phyloP scores from a whole-genome alignment of 2,888 invertebrate species.

The Spilarctia lutea region DNA sequence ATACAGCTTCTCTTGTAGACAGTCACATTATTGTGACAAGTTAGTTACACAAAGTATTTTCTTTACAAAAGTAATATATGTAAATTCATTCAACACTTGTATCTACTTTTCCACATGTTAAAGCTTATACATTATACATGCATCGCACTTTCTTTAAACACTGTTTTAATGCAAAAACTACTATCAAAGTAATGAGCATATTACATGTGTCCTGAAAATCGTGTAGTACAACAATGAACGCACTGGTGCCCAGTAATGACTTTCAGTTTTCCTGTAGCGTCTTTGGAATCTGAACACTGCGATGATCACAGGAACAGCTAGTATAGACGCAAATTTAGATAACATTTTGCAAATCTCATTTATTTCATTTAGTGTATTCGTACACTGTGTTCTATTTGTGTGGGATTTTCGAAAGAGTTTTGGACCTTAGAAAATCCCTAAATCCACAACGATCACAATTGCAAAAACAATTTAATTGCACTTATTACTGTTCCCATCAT shows the following conservation, averaged over 20 bases:
- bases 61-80: neutral
- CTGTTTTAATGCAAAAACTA: constrained; percentile 32
- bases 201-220: constrained; percentile 70
- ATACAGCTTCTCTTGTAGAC: neutral
- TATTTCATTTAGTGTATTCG: neutral
- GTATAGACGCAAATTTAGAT: constrained; percentile 69
- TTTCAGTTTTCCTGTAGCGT: constrained; percentile 78
- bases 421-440: no score
- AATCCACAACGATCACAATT: neutral
- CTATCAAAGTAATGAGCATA: constrained; percentile 31
- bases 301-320: constrained; percentile 75
- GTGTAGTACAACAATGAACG: constrained; percentile 56
- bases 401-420: no score
- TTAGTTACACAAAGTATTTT: neutral
- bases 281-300: constrained; percentile 77
- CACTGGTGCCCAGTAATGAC: constrained; percentile 59
- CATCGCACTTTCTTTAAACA: constrained; percentile 46
- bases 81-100: neutral
- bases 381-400: neutral
- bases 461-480: neutral
- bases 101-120: neutral
- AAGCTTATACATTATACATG: constrained; percentile 40
- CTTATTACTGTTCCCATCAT: neutral
- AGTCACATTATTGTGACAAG: neutral
- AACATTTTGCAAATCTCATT: neutral